Evolutionary conservation across 1,140 invertebrate genomes (phyloP).

Genomic region (Drosophila tristis): DNA sequence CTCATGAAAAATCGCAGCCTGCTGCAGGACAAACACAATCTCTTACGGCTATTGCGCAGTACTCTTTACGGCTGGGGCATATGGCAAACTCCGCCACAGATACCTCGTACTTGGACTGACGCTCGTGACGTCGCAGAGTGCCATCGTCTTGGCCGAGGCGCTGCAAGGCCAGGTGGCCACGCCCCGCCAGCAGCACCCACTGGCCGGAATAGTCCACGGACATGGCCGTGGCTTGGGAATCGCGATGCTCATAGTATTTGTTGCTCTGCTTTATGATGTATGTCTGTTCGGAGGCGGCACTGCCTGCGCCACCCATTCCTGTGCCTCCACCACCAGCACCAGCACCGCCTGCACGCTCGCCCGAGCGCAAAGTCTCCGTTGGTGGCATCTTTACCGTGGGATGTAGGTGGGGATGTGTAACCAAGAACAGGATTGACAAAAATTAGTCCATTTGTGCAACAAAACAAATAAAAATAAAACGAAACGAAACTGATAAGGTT

Average conservation of each 20-base stretch:
- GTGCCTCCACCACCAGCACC: constrained; percentile 22
- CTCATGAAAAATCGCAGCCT: constrained; percentile 27
- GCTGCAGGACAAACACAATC: fast-evolving
- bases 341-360: constrained; percentile 40
- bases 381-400: constrained; percentile 55
- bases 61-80: constrained; percentile 89
- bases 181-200: constrained; percentile 93
- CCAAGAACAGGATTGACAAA: constrained; percentile 34
- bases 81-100: constrained; percentile 97
- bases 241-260: constrained; percentile 83
- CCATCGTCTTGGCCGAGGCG: constrained; percentile 89
- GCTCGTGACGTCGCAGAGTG: constrained; percentile 90
- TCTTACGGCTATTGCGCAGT: constrained; percentile 95
- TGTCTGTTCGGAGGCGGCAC: constrained; percentile 55
- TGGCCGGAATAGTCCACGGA: constrained; percentile 93
- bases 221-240: constrained; percentile 95
- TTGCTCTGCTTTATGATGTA: constrained; percentile 75
- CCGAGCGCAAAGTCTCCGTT: constrained; percentile 64
- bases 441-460: constrained; percentile 31
- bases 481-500: constrained; percentile 31
- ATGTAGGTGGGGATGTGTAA: neutral
- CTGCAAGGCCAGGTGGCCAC: constrained; percentile 90
- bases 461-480: constrained; percentile 23
- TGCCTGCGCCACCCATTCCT: constrained; percentile 13
- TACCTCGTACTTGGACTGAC: constrained; percentile 97